phyloP scores from a whole-genome alignment of 2,888 invertebrate genomes.

The Ashinkailepas kermadecensis region DNA sequence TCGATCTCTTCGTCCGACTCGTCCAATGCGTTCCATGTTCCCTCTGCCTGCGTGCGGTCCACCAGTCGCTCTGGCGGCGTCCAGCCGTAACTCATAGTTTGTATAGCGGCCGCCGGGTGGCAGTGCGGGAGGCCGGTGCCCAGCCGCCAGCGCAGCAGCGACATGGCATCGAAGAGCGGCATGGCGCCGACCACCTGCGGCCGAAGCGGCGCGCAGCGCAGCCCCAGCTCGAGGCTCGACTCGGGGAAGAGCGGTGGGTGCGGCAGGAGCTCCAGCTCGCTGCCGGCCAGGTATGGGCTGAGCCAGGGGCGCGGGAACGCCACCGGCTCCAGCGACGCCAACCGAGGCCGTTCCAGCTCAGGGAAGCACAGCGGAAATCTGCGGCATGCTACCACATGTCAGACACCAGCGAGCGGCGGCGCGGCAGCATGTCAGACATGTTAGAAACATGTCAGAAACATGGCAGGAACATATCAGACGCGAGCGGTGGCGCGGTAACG shows the following conservation, averaged over 20 bases:
- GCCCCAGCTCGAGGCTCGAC: background rate
- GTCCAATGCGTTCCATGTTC: background rate
- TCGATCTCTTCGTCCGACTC: slow-evolving; percentile 3
- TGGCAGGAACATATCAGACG: too few species aligned
- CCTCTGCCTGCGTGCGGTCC: too few species aligned
- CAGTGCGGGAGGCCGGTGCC: background rate
- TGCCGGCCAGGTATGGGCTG: background rate
- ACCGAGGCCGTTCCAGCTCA: background rate
- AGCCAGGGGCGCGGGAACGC: slow-evolving; percentile 7
- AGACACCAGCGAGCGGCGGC: background rate
- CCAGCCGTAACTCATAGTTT: background rate
- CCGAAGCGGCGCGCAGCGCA: background rate
- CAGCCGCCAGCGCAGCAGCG: slow-evolving; percentile 7
- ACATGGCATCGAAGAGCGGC: slow-evolving; percentile 5
- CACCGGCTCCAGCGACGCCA: background rate
- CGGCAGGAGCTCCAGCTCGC: background rate
- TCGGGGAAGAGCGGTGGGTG: background rate
- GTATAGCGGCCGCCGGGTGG: background rate
- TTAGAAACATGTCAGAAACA: too few species aligned
- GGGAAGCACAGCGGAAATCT: background rate
- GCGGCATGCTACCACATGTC: background rate
- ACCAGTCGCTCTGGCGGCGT: background rate
- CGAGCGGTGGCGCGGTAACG: too few species aligned
- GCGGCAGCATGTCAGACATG: background rate
- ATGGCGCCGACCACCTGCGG: background rate